Evolutionary conservation across 2,888 invertebrate genomes (phyloP), one percentile per base, ranked within the genome.

Genomic region (Galerucella calmariensis): DNA sequence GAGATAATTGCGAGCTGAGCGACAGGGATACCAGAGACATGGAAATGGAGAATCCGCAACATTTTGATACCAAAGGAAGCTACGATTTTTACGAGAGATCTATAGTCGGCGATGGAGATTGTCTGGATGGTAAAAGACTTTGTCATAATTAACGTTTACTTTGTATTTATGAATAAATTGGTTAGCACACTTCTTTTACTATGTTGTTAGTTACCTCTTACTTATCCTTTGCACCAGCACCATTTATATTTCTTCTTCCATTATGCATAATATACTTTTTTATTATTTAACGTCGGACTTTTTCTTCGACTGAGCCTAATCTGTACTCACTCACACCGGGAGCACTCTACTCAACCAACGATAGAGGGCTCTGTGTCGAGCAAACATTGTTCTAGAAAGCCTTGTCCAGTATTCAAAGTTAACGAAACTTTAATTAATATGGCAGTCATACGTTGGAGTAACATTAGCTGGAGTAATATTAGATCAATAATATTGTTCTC

Each of bases 1-100:
- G 92, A 51, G 95, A 96, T 81, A 97, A 97, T 85, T 97, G 97
- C 84, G 97, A 97, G 85, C 89, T 97, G 9, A 96, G 95, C 84
- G 96, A 97, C 85, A 90, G 95, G 66, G 96, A 96, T 85, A 93
- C 95, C 0, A 90, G 94, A 71, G 95, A 95, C 83, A 88, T 96
- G 84, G 95, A 96, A 84, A 91, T 95, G 75, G 94, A 94, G 69
- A 96, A 96, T 88, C 94, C 96, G 1, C 91, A 93, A 62, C 93
- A 93, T 85, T 97, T 97, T 84, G 97, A 97, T 84, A 92, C 91
- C 53, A 92, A 92, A 0, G 94, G 94, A 41, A 95, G 93, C 84
- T 97, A 94, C 84, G 95, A 95, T 84, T 97, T 94, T 85, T 95
- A 96, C 82, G 95, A 96, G 87, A 90, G 94, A 81, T 93, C 94